A percentile compares a stretch with the other conserved stretches of the same genome.
Evolutionary conservation across 1,140 invertebrate genomes (phyloP).

Genomic region (Nymphalis io): DNA sequence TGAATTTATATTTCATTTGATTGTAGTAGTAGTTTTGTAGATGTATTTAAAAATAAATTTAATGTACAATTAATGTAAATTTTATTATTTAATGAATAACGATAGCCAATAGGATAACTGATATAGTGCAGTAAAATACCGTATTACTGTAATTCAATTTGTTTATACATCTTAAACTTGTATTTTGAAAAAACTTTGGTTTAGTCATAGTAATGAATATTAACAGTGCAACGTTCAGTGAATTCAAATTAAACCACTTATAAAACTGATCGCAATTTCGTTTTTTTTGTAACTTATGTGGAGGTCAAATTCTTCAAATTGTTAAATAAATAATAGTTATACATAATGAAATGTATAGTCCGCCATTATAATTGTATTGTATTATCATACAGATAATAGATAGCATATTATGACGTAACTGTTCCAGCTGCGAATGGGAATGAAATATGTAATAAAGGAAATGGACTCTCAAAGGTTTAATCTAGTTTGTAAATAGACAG

Average conservation of each 20-base stretch:
- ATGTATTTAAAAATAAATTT: slow-evolving; percentile 21
- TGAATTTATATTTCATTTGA: slow-evolving; percentile 19
- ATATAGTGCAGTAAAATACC: too few species aligned
- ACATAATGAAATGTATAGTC: not conserved
- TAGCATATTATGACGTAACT: not conserved
- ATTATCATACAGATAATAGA: not conserved
- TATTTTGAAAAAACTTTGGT: not conserved
- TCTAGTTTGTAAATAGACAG: slow-evolving; percentile 37
- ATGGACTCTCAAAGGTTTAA: slow-evolving; percentile 29
- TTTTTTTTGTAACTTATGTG: not conserved
- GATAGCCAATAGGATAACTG: too few species aligned
- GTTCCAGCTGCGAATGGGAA: slow-evolving; percentile 1
- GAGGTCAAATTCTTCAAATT: not conserved
- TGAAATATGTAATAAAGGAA: slow-evolving; percentile 7
- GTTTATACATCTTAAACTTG: not conserved
- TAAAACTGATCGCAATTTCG: not conserved
- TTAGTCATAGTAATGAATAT: slow-evolving; percentile 1
- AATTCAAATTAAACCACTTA: slow-evolving; percentile 6
- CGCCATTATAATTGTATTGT: not conserved
- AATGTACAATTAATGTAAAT: too few species aligned
- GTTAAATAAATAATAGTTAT: not conserved
- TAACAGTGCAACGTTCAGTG: not conserved
- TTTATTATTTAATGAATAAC: too few species aligned
- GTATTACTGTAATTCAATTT: not conserved
- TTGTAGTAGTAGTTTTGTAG: slow-evolving; percentile 17